phyloP scores from a whole-genome alignment of 2,888 invertebrate species.

The Imbricaverruca yamaguchii region DNA sequence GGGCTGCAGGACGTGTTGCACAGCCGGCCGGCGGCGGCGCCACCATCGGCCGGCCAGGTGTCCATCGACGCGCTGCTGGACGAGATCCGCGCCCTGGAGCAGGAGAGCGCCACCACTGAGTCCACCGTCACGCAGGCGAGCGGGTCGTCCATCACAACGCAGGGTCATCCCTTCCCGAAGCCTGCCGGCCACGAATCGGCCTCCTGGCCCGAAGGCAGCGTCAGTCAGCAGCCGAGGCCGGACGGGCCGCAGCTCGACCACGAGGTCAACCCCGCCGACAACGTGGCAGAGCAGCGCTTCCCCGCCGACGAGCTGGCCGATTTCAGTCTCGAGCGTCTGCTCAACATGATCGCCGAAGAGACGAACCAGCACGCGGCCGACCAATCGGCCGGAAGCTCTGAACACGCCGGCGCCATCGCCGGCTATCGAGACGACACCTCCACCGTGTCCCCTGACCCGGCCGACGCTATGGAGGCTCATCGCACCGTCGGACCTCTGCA shows the following conservation, averaged over 20 bases:
- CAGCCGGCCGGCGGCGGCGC: neutral
- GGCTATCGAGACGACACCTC: neutral
- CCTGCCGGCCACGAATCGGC: no score
- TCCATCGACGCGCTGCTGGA: neutral
- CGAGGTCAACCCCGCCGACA: no score
- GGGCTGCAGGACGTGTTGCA: neutral
- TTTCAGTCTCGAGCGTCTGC: neutral
- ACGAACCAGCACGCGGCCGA: neutral
- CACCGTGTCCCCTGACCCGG: neutral
- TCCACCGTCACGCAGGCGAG: no score
- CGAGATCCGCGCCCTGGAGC: constrained; percentile 1
- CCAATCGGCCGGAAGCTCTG: neutral
- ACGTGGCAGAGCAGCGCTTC: neutral
- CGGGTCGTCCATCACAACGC: no score
- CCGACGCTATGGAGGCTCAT: neutral
- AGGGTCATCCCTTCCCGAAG: no score
- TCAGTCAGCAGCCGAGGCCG: no score
- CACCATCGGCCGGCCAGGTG: neutral
- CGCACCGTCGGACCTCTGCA: neutral
- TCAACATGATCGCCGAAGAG: constrained; percentile 8
- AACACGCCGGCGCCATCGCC: neutral
- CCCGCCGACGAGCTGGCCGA: neutral
- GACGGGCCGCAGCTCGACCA: no score
- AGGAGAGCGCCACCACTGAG: neutral
- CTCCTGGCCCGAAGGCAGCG: no score